phyloP scores from a whole-genome alignment of 2,888 invertebrate species.

The Caprella mutica region DNA sequence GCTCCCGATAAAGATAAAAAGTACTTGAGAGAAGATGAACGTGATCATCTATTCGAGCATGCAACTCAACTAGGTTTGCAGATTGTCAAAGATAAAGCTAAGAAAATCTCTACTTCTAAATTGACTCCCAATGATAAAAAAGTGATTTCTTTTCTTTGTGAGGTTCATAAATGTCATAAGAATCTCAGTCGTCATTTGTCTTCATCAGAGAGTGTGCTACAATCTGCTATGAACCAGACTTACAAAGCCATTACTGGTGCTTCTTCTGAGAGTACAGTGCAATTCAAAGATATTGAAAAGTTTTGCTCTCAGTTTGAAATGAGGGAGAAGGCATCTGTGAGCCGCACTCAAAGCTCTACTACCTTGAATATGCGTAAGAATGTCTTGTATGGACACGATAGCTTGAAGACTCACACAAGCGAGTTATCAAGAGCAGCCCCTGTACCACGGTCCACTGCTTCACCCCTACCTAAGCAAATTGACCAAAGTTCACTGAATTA shows the following conservation, averaged over 20 bases:
- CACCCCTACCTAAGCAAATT: neutral
- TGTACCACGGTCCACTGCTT: neutral
- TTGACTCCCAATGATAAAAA: constrained; percentile 30
- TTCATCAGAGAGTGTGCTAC: constrained; percentile 22
- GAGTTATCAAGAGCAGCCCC: neutral
- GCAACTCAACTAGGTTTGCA: constrained; percentile 56
- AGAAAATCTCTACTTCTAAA: constrained; percentile 32
- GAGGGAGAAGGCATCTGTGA: neutral
- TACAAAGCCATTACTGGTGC: constrained; percentile 16
- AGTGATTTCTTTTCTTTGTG: constrained; percentile 44
- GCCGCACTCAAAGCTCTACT: neutral
- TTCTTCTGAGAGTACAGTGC: constrained; percentile 13
- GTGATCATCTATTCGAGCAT: constrained; percentile 66
- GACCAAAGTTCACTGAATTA: too few species aligned
- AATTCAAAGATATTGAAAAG: constrained; percentile 23
- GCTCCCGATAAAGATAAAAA: constrained; percentile 76
- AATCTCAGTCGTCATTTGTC: constrained; percentile 25
- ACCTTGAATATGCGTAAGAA: too few species aligned
- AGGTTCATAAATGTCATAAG: constrained; percentile 44
- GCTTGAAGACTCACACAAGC: too few species aligned
- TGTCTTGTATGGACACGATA: too few species aligned
- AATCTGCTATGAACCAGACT: constrained; percentile 19
- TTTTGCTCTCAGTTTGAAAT: constrained; percentile 20
- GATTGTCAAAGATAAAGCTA: constrained; percentile 27
- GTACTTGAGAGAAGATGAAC: constrained; percentile 72